These are phyloP conservation scores for Zalophus californianus DNA, from an alignment of 2,797 vertebrate genomes.

Conservation along the genomic window DNA sequence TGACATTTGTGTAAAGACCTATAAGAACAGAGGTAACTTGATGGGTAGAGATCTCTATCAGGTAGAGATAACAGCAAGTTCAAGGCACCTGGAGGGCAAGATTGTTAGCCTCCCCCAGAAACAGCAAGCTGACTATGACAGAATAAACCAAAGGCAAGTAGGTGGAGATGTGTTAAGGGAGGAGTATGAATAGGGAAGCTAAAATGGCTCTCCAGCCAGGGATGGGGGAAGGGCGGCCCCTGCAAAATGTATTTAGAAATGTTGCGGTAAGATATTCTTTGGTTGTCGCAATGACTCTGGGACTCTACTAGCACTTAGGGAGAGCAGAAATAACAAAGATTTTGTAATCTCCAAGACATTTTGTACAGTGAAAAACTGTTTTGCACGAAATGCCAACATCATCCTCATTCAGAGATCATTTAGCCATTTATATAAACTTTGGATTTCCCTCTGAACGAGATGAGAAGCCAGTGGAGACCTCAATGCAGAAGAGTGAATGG, in stretches of 20 bases:
- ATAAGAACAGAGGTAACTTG: neutral
- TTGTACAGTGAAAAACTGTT: neutral
- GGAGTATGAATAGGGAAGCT: neutral
- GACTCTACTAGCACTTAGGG: neutral
- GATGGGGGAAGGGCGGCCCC: rapidly evolving
- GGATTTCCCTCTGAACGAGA: neutral
- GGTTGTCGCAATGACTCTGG: neutral
- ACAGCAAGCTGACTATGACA: neutral
- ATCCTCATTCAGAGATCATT: neutral
- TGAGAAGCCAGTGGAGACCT: neutral
- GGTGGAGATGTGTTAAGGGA: neutral
- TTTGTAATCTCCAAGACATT: neutral
- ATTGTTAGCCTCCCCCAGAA: neutral
- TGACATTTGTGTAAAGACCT: neutral
- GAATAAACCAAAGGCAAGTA: neutral
- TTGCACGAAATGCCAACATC: neutral
- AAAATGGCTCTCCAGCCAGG: neutral
- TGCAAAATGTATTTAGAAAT: neutral
- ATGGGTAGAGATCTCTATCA: neutral
- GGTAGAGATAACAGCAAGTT: neutral
- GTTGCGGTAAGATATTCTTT: neutral
- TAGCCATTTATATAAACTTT: neutral
- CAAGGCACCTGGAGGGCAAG: neutral
- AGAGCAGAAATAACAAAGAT: neutral
- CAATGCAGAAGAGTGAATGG: neutral